Base-by-base conservation (phyloP, 2,888 invertebrate species). In the Fissipunctia ypsillon region DNA sequence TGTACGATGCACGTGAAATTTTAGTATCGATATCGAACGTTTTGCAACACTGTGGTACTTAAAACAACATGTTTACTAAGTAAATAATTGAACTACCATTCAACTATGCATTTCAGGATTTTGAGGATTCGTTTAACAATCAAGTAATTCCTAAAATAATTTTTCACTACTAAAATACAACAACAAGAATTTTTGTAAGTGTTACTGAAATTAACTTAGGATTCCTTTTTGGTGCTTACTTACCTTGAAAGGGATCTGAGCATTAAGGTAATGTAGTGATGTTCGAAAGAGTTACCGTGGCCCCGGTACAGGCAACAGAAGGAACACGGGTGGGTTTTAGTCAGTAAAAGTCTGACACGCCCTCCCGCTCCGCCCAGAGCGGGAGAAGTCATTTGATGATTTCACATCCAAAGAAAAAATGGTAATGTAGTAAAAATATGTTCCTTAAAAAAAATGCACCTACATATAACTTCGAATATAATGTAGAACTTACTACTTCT, bases 1-100 rank as follows among this genome's bases (percentile, higher is more conserved):
- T 31, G 57, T 61, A 75, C 61, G 22, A 64, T 54, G 14, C 43
- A 59, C 52, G 72, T 79, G 12, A 69, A 67, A 69, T 69, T 71
- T 74, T 64, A 69, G 19, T 69, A 41, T 50, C 28, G 22, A 52
- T 41, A 14, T 60, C 35, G 12, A 61, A 71, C 38, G 5, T 16
- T 61, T 31, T 54, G 12, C 57, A 52, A 54, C 19, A 61, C 63
- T 63, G 60, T 61, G 16, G n/a, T 38, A 43, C 57, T 57, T n/a
- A 12, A n/a, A 48, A 31, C 10, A 28, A 38, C 14, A 19, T 28
- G 14, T 12, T 28, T 25, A 28, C 2, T 7, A 14, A 43, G 2
- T 12, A 59, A 50, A 78, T 50, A 64, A 28, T 35, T 57, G n/a
- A 38, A 9, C 9, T 41, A 35, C 3, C 6, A 31, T 9, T 14